Conservation (phyloP, 2,888 invertebrate genomes). For the Fabriciana adippe region DNA sequence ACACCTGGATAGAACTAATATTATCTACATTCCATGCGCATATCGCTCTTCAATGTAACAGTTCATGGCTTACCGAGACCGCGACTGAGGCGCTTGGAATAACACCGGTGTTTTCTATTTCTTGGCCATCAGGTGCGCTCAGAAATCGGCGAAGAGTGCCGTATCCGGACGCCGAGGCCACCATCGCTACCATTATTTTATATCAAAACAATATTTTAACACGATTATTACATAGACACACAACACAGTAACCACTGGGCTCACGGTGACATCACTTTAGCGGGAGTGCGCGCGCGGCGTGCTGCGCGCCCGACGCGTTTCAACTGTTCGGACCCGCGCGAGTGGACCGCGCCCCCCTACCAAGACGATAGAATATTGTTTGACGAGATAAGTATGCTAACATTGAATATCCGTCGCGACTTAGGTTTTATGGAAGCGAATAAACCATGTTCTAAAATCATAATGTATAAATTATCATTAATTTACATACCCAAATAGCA, state of each 20-base stretch:
- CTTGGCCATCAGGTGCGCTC: slow-evolving; percentile 74
- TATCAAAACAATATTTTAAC: slow-evolving; percentile 3
- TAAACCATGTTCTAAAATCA: too few species aligned
- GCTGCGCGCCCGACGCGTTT: slow-evolving; percentile 68
- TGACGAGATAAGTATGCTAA: slow-evolving; percentile 56
- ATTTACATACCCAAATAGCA: background rate
- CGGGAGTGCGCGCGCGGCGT: slow-evolving; percentile 56
- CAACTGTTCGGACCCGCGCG: slow-evolving; percentile 53
- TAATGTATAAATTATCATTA: background rate
- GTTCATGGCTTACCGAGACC: slow-evolving; percentile 69
- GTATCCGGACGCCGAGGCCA: slow-evolving; percentile 78
- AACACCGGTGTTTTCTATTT: slow-evolving; percentile 54
- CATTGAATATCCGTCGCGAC: slow-evolving; percentile 52
- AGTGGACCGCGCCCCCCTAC: slow-evolving; percentile 52
- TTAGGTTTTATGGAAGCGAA: background rate
- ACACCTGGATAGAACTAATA: slow-evolving; percentile 40
- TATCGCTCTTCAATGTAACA: slow-evolving; percentile 47
- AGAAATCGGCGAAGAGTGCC: slow-evolving; percentile 78
- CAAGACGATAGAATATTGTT: slow-evolving; percentile 47
- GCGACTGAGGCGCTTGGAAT: slow-evolving; percentile 71
- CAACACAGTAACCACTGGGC: slow-evolving; percentile 59
- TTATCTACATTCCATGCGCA: slow-evolving; percentile 61
- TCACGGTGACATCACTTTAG: slow-evolving; percentile 69
- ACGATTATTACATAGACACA: slow-evolving; percentile 40
- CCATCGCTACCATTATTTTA: slow-evolving; percentile 77